phyloP scores from a whole-genome alignment of 1,140 invertebrate genomes.

The Aphelenchoides besseyi region DNA sequence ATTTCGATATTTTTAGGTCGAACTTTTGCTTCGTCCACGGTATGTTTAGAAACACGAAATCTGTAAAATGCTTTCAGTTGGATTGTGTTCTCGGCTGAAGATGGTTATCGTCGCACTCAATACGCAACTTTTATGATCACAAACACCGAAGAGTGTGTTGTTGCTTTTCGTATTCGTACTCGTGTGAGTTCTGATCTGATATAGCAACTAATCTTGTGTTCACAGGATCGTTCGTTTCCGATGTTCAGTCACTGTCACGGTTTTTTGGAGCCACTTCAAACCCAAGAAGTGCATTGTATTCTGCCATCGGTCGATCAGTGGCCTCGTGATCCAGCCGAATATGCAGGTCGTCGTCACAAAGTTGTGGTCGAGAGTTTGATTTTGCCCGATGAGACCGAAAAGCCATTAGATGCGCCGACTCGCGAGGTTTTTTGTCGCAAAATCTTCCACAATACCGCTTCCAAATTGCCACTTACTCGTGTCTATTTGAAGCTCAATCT shows the following conservation, averaged over 20 bases:
- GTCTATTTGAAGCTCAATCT: slow-evolving; percentile 14
- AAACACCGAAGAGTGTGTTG: slow-evolving; percentile 7
- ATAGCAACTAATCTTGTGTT: not conserved
- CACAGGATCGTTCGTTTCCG: slow-evolving; percentile 10
- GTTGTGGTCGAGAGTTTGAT: slow-evolving; percentile 13
- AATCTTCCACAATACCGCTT: slow-evolving; percentile 11
- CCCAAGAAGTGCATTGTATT: not conserved
- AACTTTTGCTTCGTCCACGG: too few relatives aligned
- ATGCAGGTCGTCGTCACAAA: slow-evolving; percentile 16
- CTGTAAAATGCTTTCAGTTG: slow-evolving; percentile 19
- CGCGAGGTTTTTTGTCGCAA: not conserved
- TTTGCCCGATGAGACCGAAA: slow-evolving; percentile 10
- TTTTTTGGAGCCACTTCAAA: slow-evolving; percentile 13
- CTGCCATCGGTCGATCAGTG: slow-evolving; percentile 8
- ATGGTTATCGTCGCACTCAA: not conserved
- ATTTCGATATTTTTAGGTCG: too few relatives aligned
- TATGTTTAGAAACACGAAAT: too few relatives aligned
- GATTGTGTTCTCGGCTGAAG: slow-evolving; percentile 9
- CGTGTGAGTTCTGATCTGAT: slow-evolving; percentile 7
- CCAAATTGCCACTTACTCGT: not conserved
- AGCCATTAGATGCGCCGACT: slow-evolving; percentile 3
- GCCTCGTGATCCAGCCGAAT: slow-evolving; percentile 9
- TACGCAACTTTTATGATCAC: slow-evolving; percentile 14
- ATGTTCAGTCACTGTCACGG: slow-evolving; percentile 4
- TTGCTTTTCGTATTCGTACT: slow-evolving; percentile 3